Percentiles rank a stretch among this genome's conserved stretches.
These are phyloP conservation scores for Actinemys pallida DNA, from an alignment of 2,113 vertebrate species.

Conservation along the genomic window DNA sequence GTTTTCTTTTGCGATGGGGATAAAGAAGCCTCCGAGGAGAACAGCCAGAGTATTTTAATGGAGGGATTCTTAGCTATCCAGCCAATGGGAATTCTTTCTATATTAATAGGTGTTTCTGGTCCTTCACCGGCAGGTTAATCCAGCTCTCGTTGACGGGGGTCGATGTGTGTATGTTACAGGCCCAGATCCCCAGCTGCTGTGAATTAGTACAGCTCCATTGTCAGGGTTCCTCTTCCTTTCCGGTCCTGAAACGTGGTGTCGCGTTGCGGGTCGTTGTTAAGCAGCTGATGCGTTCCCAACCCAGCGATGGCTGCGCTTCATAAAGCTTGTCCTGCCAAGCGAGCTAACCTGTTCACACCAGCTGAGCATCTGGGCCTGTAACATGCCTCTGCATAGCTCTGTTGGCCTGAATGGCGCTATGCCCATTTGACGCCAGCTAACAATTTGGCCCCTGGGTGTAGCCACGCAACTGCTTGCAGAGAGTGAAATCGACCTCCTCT, in stretches of 20 bases:
- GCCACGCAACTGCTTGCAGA: background rate
- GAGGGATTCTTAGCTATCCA: background rate
- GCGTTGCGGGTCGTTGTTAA: background rate
- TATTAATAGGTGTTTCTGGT: conserved; percentile 29
- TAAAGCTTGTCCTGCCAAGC: background rate
- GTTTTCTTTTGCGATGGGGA: conserved; percentile 45
- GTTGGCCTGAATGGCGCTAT: accelerated
- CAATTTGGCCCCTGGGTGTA: background rate
- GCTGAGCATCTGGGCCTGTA: background rate
- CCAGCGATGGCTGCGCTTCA: background rate
- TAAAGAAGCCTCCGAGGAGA: conserved; percentile 66
- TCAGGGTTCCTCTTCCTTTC: background rate
- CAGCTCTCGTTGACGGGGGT: background rate
- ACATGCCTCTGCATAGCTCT: background rate
- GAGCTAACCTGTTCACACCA: background rate
- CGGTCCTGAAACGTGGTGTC: background rate
- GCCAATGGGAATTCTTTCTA: conserved; percentile 32
- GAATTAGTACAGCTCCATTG: background rate
- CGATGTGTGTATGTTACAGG: background rate
- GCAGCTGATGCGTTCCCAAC: background rate
- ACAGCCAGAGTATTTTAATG: conserved; percentile 58
- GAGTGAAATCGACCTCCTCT: background rate
- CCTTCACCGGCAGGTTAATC: background rate
- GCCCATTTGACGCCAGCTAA: background rate
- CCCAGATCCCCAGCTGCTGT: background rate